Base-by-base conservation (phyloP, 2,797 vertebrate genomes). In the Choloepus didactylus region DNA sequence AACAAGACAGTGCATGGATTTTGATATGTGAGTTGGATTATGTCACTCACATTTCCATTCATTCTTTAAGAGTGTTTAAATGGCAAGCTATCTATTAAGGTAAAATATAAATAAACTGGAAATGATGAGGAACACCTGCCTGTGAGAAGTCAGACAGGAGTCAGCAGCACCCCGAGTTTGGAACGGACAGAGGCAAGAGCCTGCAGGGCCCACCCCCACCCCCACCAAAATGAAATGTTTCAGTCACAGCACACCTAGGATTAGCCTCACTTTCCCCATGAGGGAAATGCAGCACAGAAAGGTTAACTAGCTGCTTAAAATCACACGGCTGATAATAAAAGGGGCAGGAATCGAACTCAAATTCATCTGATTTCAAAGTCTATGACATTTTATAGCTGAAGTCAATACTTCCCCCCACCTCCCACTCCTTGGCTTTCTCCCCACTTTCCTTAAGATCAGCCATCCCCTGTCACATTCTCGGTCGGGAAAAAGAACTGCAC, bases 1-100 rank as follows among this genome's bases (percentile, higher is more conserved):
- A 96, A 94, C 59, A 93, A 93, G 41, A 25, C 29, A 84, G 12
- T n/a, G 60, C 70, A 18, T 93, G 35, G n/a, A 81, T 70, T 86
- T 91, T 75, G 49, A 49, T 84, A 49, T 67, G 44, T 29, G 46
- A 67, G 41, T n/a, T 59, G 5, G 46, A 76, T 62, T 60, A 54
- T 1, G 10, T 60, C 54, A 94, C n/a, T 54, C 44, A 75, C 31
- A 54, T 81, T 84, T 82, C 89, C 46, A 66, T 4, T 69, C 49
- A 56, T 15, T 44, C 46, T 84, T 60, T 81, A 18, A 87, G 31
- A 87, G 27, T 66, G 51, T 41, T 81, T 89, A 80, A 80, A 56
- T 27, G 54, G 10, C 38, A 51, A 84, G 35, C 41, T 90, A 90
- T 66, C 54, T 10, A 72, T 54, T 76, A 76, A 87, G 25, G 31